These are phyloP conservation scores for Dryocosmus kuriphilus DNA, from an alignment of 2,888 invertebrate species.

Conservation along the genomic window DNA sequence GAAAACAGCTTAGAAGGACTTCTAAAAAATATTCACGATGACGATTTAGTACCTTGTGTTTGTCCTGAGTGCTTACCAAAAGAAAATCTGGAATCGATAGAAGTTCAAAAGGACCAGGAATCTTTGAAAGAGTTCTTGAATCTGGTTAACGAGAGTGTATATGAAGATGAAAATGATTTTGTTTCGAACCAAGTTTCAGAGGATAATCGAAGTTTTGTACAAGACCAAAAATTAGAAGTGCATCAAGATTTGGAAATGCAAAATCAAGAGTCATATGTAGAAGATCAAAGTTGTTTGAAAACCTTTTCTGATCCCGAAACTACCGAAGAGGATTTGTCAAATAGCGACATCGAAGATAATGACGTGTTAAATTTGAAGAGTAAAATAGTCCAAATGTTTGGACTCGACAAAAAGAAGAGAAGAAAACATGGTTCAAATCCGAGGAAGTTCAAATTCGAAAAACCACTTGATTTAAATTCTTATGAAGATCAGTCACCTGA, in stretches of 20 bases:
- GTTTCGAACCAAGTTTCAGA: background rate
- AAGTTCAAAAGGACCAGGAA: background rate
- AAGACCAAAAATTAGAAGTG: background rate
- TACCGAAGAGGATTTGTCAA: background rate
- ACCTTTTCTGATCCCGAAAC: too few relatives aligned
- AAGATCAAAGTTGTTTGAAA: too few relatives aligned
- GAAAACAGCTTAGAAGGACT: background rate
- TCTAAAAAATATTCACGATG: slow-evolving; percentile 5
- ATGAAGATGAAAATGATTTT: background rate
- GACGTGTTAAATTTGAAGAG: slow-evolving; percentile 19
- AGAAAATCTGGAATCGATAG: background rate
- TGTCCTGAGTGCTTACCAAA: slow-evolving; percentile 16
- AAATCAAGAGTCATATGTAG: background rate
- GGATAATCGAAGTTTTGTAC: background rate
- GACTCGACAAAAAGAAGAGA: background rate
- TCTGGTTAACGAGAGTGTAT: slow-evolving; percentile 41
- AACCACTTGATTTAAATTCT: background rate
- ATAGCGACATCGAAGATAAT: background rate
- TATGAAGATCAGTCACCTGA: slow-evolving; percentile 42
- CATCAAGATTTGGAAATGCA: background rate
- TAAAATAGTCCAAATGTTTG: slow-evolving; percentile 11
- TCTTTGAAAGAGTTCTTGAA: slow-evolving; percentile 3
- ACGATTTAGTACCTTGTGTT: slow-evolving; percentile 4
- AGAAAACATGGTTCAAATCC: background rate
- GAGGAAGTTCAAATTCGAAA: background rate